phyloP scores from a whole-genome alignment of 2,113 vertebrate species.

The Odocoileus virginianus region DNA sequence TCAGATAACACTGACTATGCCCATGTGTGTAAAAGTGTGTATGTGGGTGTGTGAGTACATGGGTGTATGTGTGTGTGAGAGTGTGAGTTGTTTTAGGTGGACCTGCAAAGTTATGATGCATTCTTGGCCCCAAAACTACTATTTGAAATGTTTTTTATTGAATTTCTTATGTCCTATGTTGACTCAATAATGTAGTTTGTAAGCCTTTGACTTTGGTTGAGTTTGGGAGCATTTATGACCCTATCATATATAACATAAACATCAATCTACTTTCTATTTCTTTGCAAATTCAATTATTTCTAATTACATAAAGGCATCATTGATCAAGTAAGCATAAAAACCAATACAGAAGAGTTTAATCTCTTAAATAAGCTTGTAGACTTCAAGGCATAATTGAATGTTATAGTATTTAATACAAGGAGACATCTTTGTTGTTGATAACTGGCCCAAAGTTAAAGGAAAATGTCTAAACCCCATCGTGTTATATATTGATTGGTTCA shows the following conservation, averaged over 20 bases:
- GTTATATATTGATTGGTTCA: constrained; percentile 45
- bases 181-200: background rate
- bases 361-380: constrained; percentile 71
- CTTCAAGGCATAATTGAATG: constrained; percentile 68
- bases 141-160: constrained; percentile 31
- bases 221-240: constrained; percentile 47
- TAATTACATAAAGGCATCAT: constrained; percentile 76
- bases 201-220: constrained; percentile 54
- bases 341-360: constrained; percentile 65
- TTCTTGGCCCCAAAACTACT: background rate
- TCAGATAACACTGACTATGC: constrained; percentile 49
- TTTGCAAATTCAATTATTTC: constrained; percentile 69
- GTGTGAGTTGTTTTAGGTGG: background rate
- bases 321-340: constrained; percentile 66
- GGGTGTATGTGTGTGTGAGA: accelerated
- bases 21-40: background rate
- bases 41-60: background rate
- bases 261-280: constrained; percentile 53
- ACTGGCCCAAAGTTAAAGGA: constrained; percentile 37
- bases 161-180: background rate
- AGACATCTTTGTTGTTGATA: constrained; percentile 49
- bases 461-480: constrained; percentile 37
- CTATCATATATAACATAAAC: constrained; percentile 34
- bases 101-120: background rate
- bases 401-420: constrained; percentile 54